phyloP scores from a whole-genome alignment of 2,888 invertebrate species.

The Alitta virens region DNA sequence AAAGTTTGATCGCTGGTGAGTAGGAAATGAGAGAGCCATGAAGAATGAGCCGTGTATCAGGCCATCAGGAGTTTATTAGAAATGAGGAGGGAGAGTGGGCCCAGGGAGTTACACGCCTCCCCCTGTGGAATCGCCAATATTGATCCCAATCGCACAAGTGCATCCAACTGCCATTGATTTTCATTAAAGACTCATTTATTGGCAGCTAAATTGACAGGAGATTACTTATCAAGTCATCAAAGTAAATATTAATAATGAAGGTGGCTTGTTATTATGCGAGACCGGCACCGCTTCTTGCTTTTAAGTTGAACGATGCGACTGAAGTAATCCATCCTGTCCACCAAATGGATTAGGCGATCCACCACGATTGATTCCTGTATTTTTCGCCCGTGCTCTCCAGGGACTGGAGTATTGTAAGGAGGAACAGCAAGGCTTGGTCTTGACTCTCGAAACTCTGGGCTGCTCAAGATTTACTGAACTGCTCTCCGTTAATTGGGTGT shows the following conservation, averaged over 20 bases:
- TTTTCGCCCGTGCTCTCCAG: no score
- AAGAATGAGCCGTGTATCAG: not conserved
- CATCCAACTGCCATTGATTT: conserved; percentile 16
- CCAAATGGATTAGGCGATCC: not conserved
- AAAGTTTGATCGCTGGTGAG: no score
- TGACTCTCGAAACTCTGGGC: no score
- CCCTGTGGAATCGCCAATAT: conserved; percentile 8
- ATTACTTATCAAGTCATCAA: conserved; percentile 21
- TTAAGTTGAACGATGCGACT: not conserved
- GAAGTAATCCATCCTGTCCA: no score
- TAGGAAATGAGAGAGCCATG: no score
- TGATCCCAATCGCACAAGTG: conserved; percentile 1
- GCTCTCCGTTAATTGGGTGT: no score
- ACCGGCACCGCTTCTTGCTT: not conserved
- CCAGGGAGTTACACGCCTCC: not conserved
- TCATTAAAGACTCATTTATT: conserved; percentile 22
- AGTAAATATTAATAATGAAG: conserved; percentile 19
- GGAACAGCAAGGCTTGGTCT: no score
- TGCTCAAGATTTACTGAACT: no score
- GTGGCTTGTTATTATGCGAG: not conserved
- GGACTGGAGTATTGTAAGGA: no score
- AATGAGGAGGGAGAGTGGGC: not conserved
- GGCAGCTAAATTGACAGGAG: conserved; percentile 17
- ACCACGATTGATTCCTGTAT: not conserved
- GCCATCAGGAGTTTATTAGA: not conserved